Evolutionary conservation across 2,797 vertebrate species (phyloP).

Genomic region (Sternarchorhynchus goeldii): DNA sequence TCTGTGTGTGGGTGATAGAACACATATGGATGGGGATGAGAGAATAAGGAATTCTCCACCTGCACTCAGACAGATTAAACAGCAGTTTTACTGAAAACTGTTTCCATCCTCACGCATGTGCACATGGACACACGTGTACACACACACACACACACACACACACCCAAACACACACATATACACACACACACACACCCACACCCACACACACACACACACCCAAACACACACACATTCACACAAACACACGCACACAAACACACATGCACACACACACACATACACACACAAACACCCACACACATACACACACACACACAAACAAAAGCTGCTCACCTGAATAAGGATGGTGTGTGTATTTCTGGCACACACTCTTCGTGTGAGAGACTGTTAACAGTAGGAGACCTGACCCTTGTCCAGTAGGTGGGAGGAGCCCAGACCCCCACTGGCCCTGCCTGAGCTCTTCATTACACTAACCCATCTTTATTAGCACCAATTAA

Average conservation of each 20-base stretch:
- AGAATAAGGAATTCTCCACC: constrained; percentile 79
- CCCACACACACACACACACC: too few species aligned
- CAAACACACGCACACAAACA: too few species aligned
- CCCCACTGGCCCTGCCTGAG: constrained; percentile 64
- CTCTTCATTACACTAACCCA: constrained; percentile 73
- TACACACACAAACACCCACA: too few species aligned
- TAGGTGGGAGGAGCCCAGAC: constrained; percentile 56
- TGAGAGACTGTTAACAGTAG: constrained; percentile 13
- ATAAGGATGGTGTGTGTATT: not conserved
- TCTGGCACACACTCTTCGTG: not conserved
- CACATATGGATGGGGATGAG: constrained; percentile 76
- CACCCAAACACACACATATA: too few species aligned
- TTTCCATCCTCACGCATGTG: constrained; percentile 49
- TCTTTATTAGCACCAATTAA: constrained; percentile 74
- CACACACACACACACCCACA: too few species aligned
- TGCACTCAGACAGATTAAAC: constrained; percentile 72
- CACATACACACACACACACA: too few species aligned
- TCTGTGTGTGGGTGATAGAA: too few species aligned
- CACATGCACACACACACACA: too few species aligned
- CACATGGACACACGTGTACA: too few species aligned
- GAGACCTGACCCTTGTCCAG: constrained; percentile 2
- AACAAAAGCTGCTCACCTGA: not conserved
- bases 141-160: too few species aligned
- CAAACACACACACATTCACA: too few species aligned
- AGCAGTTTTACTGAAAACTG: constrained; percentile 76